Conservation (phyloP, 2,113 vertebrate genomes). For the Rattus rattus region DNA sequence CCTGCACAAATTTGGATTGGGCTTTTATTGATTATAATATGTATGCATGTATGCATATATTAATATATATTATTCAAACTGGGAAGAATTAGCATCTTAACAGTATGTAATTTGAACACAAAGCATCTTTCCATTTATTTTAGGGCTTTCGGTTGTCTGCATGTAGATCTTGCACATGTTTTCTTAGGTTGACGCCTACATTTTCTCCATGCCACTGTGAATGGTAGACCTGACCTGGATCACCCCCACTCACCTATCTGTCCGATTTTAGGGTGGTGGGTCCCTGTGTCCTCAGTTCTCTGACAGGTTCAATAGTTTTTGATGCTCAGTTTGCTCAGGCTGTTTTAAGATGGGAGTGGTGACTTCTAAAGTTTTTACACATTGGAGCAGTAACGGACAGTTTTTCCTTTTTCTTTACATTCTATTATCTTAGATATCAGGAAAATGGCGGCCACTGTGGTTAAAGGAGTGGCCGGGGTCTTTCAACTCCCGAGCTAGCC, state of each 20-base stretch:
- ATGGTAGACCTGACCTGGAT: no score
- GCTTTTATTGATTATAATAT: not conserved
- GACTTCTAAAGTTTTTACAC: not conserved
- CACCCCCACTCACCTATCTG: not conserved
- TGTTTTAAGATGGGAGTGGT: not conserved
- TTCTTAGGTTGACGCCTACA: not conserved
- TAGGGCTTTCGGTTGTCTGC: not conserved
- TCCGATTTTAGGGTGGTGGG: not conserved
- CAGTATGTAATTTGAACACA: not conserved
- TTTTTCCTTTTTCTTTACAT: not conserved
- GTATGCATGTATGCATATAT: no score
- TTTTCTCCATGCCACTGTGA: not conserved
- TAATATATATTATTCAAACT: no score
- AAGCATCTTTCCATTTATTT: not conserved
- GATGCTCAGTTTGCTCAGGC: not conserved
- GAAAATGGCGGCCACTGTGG: not conserved
- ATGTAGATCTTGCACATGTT: not conserved
- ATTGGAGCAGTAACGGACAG: not conserved
- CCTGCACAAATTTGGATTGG: not conserved
- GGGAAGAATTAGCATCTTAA: not conserved
- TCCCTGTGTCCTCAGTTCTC: not conserved
- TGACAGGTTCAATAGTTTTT: not conserved
- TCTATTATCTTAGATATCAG: not conserved
- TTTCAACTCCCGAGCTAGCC: not conserved
- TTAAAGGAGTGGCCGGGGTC: not conserved